Percentiles rank a stretch among this genome's conserved stretches.
Conservation (phyloP, 2,888 invertebrate genomes). For the Drosophila rubida region DNA sequence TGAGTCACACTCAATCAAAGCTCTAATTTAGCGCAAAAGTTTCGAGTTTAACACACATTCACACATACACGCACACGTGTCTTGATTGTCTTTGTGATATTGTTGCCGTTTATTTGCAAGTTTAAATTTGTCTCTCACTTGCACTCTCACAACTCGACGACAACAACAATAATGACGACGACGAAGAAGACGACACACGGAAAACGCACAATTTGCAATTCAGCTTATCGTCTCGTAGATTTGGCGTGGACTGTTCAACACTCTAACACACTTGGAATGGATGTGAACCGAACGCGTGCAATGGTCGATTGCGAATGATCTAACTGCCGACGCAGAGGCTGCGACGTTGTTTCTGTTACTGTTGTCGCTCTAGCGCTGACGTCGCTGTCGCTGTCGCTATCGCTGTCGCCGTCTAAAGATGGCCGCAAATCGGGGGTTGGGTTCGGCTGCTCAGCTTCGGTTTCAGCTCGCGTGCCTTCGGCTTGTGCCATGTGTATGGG, state of each 20-base stretch:
- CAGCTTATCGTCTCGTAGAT: conserved; percentile 48
- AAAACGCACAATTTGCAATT: conserved; percentile 27
- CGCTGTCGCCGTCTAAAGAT: conserved; percentile 56
- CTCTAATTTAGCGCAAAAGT: conserved; percentile 81
- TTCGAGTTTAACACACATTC: conserved; percentile 30
- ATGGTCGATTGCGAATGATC: conserved; percentile 82
- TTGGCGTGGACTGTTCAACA: conserved; percentile 33
- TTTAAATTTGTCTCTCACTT: conserved; percentile 3
- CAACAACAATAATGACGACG: background rate
- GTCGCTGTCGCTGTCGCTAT: conserved; percentile 13
- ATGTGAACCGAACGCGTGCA: conserved; percentile 74
- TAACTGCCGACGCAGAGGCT: conserved; percentile 64
- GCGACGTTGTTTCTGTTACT: conserved; percentile 67
- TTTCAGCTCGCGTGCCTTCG: conserved; percentile 7
- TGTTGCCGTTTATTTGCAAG: conserved; percentile 13
- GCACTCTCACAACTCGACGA: background rate
- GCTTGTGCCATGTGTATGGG: conserved; percentile 1
- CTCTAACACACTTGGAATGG: conserved; percentile 15
- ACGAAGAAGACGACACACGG: conserved; percentile 1
- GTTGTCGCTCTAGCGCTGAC: conserved; percentile 23
- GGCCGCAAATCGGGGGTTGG: conserved; percentile 68
- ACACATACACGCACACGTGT: conserved; percentile 32
- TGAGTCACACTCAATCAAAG: conserved; percentile 77
- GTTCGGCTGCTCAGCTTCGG: conserved; percentile 28
- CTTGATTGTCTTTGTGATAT: conserved; percentile 33